A percentile compares a stretch with the other conserved stretches of the same genome.
Evolutionary conservation across 2,113 vertebrate species (phyloP).

Genomic region (Mionectes macconnelli): DNA sequence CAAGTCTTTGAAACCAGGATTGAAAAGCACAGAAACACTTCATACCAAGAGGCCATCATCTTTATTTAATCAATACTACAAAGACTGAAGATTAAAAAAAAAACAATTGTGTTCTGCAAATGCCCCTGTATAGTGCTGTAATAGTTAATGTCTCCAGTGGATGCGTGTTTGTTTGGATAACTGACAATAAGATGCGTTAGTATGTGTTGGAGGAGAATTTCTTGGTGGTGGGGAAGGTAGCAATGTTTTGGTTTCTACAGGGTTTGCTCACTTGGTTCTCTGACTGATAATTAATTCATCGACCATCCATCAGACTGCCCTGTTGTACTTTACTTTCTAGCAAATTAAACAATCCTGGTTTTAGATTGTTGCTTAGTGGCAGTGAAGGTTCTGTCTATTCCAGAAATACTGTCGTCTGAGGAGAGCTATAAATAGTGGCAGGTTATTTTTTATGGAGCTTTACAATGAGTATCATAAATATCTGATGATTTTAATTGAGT

Average conservation of each 20-base stretch:
- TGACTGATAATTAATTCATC: constrained; percentile 6
- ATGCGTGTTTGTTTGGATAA: background rate
- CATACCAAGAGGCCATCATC: background rate
- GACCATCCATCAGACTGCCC: background rate
- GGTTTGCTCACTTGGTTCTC: background rate
- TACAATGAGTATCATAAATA: constrained; percentile 57
- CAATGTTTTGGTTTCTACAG: background rate
- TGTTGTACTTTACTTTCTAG: background rate
- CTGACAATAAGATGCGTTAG: background rate
- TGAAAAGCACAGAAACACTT: background rate
- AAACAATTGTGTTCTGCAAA: background rate
- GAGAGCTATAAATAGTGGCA: constrained; percentile 18
- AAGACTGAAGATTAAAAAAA: constrained; percentile 36
- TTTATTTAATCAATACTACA: constrained; percentile 22
- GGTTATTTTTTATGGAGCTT: constrained; percentile 2
- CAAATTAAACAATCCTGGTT: constrained; percentile 30
- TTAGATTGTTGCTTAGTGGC: background rate
- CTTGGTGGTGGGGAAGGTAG: background rate
- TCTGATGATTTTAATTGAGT: constrained; percentile 53
- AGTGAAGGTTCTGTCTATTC: background rate
- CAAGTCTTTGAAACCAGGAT: background rate
- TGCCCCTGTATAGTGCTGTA: background rate
- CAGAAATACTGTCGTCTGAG: background rate
- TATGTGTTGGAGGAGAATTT: background rate
- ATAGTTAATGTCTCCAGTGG: background rate